Percentiles rank a stretch among this genome's conserved stretches.
phyloP scores from a whole-genome alignment of 2,113 vertebrate species.

The Dromas ardeola region DNA sequence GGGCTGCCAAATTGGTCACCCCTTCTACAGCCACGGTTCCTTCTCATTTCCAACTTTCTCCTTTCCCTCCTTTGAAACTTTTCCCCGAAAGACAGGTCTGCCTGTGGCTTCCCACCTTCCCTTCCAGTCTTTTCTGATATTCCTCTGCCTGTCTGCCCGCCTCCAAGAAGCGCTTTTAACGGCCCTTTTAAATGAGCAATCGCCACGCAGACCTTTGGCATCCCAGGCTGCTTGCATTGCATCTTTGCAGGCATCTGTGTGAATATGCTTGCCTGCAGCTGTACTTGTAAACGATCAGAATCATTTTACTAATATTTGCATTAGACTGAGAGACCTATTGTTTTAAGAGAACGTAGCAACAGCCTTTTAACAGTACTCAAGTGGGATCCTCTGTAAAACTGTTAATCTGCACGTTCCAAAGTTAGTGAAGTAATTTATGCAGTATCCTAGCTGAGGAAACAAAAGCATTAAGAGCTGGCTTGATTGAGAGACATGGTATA shows the following conservation, averaged over 20 bases:
- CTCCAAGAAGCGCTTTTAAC: neutral
- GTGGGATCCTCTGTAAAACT: neutral
- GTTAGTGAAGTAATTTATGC: neutral
- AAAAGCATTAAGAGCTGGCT: neutral
- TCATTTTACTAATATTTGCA: slow-evolving; percentile 38
- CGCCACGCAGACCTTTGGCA: neutral
- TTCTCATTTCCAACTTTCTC: neutral
- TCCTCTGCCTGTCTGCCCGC: neutral
- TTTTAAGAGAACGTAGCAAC: neutral
- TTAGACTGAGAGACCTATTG: slow-evolving; percentile 1
- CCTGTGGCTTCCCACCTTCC: neutral
- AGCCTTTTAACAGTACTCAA: neutral
- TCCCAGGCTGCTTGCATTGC: neutral
- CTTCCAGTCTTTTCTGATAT: neutral
- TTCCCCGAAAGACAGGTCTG: neutral
- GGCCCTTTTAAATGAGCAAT: neutral
- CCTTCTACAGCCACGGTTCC: neutral
- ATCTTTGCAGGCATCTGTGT: neutral
- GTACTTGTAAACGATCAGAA: slow-evolving; percentile 17
- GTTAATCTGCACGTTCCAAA: neutral
- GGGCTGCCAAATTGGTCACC: neutral
- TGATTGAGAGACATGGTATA: neutral
- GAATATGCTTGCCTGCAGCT: slow-evolving; percentile 5
- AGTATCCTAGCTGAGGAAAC: neutral
- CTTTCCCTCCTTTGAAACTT: neutral